These are phyloP conservation scores for Prosopocoilus inquinatus DNA, from an alignment of 2,888 invertebrate species.

Conservation along the genomic window DNA sequence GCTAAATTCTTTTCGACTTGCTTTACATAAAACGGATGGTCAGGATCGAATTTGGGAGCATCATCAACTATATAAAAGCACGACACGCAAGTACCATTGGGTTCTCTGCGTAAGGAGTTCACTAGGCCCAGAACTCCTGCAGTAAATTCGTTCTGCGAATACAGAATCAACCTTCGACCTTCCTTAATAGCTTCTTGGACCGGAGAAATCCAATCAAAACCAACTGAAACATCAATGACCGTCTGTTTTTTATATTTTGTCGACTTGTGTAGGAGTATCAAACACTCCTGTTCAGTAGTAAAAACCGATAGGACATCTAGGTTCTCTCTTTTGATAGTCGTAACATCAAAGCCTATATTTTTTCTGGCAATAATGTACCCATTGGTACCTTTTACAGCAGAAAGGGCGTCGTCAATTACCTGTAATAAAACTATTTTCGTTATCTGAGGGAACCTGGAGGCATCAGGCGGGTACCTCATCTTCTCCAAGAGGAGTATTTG, in stretches of 20 bases:
- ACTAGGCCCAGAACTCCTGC: conserved; percentile 82
- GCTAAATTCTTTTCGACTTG: conserved; percentile 71
- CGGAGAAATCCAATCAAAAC: conserved; percentile 2
- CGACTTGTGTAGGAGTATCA: conserved; percentile 11
- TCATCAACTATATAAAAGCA: conserved; percentile 59
- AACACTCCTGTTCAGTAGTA: conserved; percentile 4
- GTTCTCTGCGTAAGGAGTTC: conserved; percentile 79
- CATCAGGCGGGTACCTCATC: neutral
- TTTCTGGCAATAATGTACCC: conserved; percentile 19
- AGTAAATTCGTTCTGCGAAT: conserved; percentile 55
- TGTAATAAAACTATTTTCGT: conserved; percentile 49
- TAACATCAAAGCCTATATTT: neutral
- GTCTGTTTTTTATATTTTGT: neutral
- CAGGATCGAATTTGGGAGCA: conserved; percentile 65
- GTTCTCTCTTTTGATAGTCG: conserved; percentile 4
- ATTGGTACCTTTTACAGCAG: neutral
- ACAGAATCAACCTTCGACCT: conserved; percentile 54
- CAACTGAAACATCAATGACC: neutral
- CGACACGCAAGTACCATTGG: conserved; percentile 49
- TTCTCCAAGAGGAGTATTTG: conserved; percentile 6
- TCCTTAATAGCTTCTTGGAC: conserved; percentile 6
- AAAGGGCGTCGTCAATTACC: conserved; percentile 7
- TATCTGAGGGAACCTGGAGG: conserved; percentile 11
- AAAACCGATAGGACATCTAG: neutral
- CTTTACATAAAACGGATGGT: conserved; percentile 61